Evolutionary conservation across 2,113 vertebrate species (phyloP).

Genomic region (Dermatemys mawii): DNA sequence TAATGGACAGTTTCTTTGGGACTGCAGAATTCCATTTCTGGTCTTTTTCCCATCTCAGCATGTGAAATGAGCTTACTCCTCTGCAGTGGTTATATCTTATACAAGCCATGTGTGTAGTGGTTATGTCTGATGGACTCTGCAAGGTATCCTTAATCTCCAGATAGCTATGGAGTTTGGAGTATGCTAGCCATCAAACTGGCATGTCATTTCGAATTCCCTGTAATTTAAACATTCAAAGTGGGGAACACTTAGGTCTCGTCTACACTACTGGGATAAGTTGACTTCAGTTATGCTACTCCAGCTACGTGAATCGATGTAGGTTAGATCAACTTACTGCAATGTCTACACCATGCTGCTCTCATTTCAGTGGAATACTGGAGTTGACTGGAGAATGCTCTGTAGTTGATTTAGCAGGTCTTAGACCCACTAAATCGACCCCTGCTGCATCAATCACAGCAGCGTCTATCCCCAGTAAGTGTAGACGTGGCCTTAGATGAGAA

Average conservation of each 20-base stretch:
- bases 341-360: no score
- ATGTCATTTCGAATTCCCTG: neutral
- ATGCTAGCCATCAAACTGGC: neutral
- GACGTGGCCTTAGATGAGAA: neutral
- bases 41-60: neutral
- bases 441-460: no score
- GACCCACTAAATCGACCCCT: no score
- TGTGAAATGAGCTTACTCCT: neutral
- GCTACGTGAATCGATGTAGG: no score
- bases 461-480: no score
- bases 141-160: rapidly evolving
- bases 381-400: no score
- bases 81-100: neutral
- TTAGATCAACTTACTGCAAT: no score
- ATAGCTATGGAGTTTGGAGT: rapidly evolving
- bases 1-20: neutral
- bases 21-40: neutral
- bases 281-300: no score
- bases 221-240: neutral
- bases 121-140: neutral
- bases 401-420: no score
- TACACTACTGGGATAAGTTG: no score
- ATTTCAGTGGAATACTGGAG: no score
- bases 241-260: no score
- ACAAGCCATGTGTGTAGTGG: neutral